Base-by-base conservation (phyloP, 2,888 invertebrate species). In the Theodoxus fluviatilis region DNA sequence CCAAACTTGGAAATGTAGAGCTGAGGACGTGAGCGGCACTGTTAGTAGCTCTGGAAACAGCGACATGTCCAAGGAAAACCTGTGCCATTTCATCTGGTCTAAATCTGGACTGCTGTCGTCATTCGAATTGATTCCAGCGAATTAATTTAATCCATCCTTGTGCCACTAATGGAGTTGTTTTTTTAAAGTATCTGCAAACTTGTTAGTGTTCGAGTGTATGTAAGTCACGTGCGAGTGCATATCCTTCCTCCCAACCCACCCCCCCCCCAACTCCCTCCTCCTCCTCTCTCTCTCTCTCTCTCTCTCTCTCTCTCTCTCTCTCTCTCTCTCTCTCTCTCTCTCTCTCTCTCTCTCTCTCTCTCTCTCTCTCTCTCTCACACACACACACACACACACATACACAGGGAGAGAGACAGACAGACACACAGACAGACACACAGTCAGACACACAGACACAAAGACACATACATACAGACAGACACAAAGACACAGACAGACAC, bases 401-500 rank as follows among this genome's bases (percentile, higher is more conserved):
- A 52, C 18, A n/a, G 18, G 52, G 52, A 52, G 22, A 6, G 25
- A 52, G 25, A 7, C 52, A 52, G 52, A 52, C 52, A 22, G 52
- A n/a, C 22, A 22, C 7, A 52, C 52, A 6, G n/a, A n/a, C n/a
- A n/a, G n/a, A n/a, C n/a, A n/a, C n/a, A n/a, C n/a, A n/a, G n/a
- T n/a, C n/a, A n/a, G n/a, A n/a, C n/a, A 25, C 63, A 35, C 35
- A 38, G 37, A 63, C 35, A 63, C 63, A 63, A 37, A 49, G 49
- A n/a, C n/a, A 49, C 22, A 49, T 25, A 18, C n/a, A 25, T 22
- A 22, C 49, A 49, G 49, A 22, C 22, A 49, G 49, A 7, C 22
- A 1, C 22, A 49, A 49, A 49, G 49, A 7, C 49, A 49, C 49
- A 22, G 49, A 22, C 22, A 49, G 25, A 7, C 49, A 49, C 49